Percentiles rank a stretch among this genome's conserved stretches.
These are phyloP conservation scores for Protobothrops flavoviridis DNA, from an alignment of 2,113 vertebrate species.

Conservation along the genomic window DNA sequence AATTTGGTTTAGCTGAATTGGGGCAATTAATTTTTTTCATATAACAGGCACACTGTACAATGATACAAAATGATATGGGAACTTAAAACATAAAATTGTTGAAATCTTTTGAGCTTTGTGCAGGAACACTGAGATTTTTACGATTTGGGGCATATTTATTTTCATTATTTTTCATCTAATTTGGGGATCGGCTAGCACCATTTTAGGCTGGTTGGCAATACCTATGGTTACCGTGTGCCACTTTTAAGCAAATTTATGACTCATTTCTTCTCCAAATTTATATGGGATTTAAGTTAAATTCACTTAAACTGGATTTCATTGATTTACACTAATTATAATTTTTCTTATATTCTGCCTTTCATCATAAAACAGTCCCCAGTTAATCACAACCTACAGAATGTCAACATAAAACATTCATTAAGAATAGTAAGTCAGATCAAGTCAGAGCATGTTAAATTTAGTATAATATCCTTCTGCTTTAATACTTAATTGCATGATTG, in stretches of 20 bases:
- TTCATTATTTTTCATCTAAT: neutral
- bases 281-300: neutral
- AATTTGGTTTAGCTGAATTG: neutral
- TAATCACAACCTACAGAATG: neutral
- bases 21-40: neutral
- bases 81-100: neutral
- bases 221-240: neutral
- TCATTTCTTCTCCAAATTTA: neutral
- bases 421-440: neutral
- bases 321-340: neutral
- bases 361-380: neutral
- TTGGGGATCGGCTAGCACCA: neutral
- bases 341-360: neutral
- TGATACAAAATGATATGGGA: neutral
- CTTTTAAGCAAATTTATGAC: neutral
- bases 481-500: neutral
- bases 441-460: neutral
- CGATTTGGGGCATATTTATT: neutral
- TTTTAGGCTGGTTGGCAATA: neutral
- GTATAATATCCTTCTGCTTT: neutral
- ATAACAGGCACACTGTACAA: neutral
- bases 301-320: neutral
- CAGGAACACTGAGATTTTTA: neutral
- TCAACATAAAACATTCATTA: neutral
- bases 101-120: neutral